Evolutionary conservation across 2,888 invertebrate species (phyloP).

Genomic region (Trachelus stipa): DNA sequence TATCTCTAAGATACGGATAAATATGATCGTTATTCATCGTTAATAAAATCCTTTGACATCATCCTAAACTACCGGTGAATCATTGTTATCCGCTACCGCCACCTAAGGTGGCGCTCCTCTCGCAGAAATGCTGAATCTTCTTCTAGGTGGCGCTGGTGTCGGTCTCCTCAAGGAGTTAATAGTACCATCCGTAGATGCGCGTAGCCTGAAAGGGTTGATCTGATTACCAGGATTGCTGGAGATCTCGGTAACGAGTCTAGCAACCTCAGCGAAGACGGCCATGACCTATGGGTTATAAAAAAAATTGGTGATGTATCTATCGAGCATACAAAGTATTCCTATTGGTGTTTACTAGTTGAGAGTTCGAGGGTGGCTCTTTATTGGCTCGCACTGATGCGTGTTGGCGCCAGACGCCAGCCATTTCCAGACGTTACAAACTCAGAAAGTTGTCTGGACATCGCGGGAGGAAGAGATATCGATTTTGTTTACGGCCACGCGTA

Average conservation of each 20-base stretch:
- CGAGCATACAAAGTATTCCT: background rate
- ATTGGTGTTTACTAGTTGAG: background rate
- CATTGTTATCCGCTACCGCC: background rate
- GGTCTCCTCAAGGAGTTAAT: constrained; percentile 43
- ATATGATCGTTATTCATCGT: background rate
- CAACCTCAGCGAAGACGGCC: constrained; percentile 80
- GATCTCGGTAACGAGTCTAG: constrained; percentile 55
- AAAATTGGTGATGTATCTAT: background rate
- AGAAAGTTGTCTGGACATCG: background rate
- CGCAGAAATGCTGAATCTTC: constrained; percentile 85
- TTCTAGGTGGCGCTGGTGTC: constrained; percentile 66
- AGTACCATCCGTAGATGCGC: constrained; percentile 80
- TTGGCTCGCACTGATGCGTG: background rate
- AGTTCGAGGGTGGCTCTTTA: background rate
- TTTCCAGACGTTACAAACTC: background rate
- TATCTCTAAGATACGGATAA: constrained; percentile 56
- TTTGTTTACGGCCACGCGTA: constrained; percentile 49
- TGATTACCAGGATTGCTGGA: constrained; percentile 65
- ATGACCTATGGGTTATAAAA: constrained; percentile 70
- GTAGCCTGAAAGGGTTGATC: constrained; percentile 74
- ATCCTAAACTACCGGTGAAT: background rate
- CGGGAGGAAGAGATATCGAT: constrained; percentile 36
- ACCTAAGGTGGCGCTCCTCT: constrained; percentile 65
- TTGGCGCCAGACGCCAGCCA: background rate
- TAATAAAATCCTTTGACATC: background rate